Base-by-base conservation (phyloP, 2,888 invertebrate species). In the Tachina fera region DNA sequence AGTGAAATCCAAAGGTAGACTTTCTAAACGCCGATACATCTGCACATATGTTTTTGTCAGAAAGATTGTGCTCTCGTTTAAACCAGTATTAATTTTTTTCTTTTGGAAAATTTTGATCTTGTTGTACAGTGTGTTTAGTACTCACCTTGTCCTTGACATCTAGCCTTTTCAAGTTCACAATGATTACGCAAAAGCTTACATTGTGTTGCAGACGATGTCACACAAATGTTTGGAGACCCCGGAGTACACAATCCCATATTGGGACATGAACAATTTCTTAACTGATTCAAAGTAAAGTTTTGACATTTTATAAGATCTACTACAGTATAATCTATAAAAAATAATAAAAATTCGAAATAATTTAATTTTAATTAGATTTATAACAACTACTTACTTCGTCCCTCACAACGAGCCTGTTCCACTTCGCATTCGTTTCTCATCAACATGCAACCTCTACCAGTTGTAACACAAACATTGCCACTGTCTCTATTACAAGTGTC, bases 351-450 rank as follows among this genome's bases (percentile, higher is more conserved):
- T 39, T 16, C 1, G 1, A 1, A 31, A 65, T 9, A 14, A 2
- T 13, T 10, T 14, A 31, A 31, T 31, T 31, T 31, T 6, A 31
- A 31, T 6, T 31, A 31, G 2, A 31, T 31, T 1, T 10, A 22
- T 8, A 9, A 2, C 31, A 31, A 31, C 0, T 13, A 45, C 74
- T 5, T 31, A 82, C 82, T 76, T 47, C 51, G 56, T 19, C 72
- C 72, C 41, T 60, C 47, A 65, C 83, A 83, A 8, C 51, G 47
- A 6, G 77, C 65, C 45, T 47, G 43, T 68, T 77, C 83, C 14
- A 83, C 10, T 13, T 83, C 83, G 3, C 83, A 83, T 67, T 67
- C 63, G 60, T 71, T 77, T 11, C 53, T n/a, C 60, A 77, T 16
- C 10, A 41, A 16, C 43, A 60, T 72, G 19, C 83, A 83, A 19